Percentiles rank a stretch among this genome's conserved stretches.
Evolutionary conservation across 1,140 invertebrate genomes (phyloP).

Genomic region (Bicyclus anynana): DNA sequence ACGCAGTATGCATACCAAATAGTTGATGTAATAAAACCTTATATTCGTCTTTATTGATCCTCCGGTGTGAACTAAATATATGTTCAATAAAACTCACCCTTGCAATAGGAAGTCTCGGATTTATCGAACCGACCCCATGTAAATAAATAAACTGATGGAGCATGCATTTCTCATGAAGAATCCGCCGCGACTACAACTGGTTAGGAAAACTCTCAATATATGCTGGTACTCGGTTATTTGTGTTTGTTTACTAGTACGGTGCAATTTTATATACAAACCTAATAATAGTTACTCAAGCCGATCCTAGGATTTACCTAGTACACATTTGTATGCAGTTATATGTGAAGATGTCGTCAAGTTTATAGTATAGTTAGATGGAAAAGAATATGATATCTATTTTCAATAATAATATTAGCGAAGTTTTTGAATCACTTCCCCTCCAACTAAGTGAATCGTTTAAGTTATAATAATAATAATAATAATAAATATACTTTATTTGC

Average conservation of each 20-base stretch:
- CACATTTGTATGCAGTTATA: too few species aligned
- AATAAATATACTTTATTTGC: too few species aligned
- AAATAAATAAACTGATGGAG: constrained; percentile 70
- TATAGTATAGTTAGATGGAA: too few species aligned
- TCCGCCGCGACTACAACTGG: constrained; percentile 43
- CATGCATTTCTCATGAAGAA: constrained; percentile 72
- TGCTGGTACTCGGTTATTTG: constrained; percentile 1
- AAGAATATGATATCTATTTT: too few species aligned
- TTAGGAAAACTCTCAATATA: constrained; percentile 60
- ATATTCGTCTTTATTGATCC: constrained; percentile 59
- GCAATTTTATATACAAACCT: not conserved
- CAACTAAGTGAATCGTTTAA: too few species aligned
- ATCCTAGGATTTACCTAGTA: too few species aligned
- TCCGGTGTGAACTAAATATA: constrained; percentile 11
- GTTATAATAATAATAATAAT: too few species aligned
- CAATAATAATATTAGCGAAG: too few species aligned
- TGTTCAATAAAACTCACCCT: constrained; percentile 51
- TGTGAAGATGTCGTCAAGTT: too few species aligned
- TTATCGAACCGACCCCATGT: constrained; percentile 70
- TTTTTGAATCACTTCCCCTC: too few species aligned
- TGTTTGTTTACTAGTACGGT: constrained; percentile 1
- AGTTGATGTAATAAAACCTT: constrained; percentile 34
- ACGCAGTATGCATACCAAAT: too few species aligned
- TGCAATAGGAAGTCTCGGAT: constrained; percentile 65
- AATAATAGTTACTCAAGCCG: too few species aligned